phyloP scores from a whole-genome alignment of 2,797 vertebrate species.

The Sebastes nivosus region DNA sequence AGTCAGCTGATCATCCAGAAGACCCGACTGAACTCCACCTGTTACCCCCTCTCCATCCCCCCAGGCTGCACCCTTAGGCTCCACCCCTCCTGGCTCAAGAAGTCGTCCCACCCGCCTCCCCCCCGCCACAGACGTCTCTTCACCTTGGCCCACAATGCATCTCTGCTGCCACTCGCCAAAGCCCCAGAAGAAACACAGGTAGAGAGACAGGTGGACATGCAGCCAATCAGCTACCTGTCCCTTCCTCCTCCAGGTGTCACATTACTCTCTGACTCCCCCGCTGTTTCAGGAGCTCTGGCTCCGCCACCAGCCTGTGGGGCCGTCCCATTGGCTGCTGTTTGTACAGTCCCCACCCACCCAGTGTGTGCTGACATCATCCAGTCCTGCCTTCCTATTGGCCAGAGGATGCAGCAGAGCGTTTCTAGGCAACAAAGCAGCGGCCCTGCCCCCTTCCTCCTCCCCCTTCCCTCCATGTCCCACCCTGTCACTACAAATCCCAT shows the following conservation, averaged over 20 bases:
- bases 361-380: constrained; percentile 5
- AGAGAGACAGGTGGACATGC: constrained; percentile 16
- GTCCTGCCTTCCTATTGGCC: constrained; percentile 18
- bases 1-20: constrained; percentile 78
- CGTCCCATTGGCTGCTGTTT: constrained; percentile 34
- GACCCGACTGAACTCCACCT: constrained; percentile 16
- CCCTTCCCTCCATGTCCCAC: neutral
- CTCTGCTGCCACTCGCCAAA: constrained; percentile 76
- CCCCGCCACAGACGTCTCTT: constrained; percentile 53
- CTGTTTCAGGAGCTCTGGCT: constrained; percentile 5
- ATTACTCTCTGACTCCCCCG: neutral
- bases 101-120: neutral
- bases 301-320: constrained; percentile 31
- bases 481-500: neutral
- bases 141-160: constrained; percentile 67
- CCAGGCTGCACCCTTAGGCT: constrained; percentile 72
- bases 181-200: constrained; percentile 49
- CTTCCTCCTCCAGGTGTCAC: neutral
- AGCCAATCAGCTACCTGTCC: constrained; percentile 23
- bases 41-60: constrained; percentile 73
- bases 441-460: neutral
- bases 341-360: constrained; percentile 19
- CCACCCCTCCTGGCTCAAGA: constrained; percentile 71
- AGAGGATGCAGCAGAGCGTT: neutral
- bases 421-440: neutral